Percentiles rank a stretch among this genome's conserved stretches.
phyloP scores from a whole-genome alignment of 2,888 invertebrate genomes.

The Stenodema calcarata region DNA sequence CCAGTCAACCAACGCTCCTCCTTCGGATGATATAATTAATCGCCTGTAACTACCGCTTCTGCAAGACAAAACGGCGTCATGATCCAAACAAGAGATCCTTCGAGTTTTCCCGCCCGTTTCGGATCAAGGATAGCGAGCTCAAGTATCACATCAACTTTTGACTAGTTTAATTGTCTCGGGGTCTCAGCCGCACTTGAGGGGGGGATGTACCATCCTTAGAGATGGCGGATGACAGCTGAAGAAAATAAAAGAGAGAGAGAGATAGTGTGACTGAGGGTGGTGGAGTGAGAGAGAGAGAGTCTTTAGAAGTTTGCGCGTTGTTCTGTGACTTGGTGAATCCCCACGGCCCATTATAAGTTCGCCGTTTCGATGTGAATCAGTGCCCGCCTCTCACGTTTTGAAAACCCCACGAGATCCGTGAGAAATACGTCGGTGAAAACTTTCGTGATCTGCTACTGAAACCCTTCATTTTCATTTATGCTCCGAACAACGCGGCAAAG shows the following conservation, averaged over 20 bases:
- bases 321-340: neutral
- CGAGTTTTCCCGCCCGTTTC: neutral
- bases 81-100: neutral
- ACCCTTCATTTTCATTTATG: neutral
- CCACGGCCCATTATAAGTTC: neutral
- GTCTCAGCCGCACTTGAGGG: neutral
- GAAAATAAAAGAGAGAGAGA: neutral
- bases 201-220: neutral
- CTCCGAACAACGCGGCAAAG: too few relatives aligned
- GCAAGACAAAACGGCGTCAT: neutral
- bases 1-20: too few relatives aligned
- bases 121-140: neutral
- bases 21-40: too few relatives aligned
- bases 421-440: neutral
- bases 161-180: neutral
- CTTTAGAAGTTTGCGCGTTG: neutral
- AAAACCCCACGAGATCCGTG: neutral
- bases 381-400: neutral
- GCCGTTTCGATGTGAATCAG: neutral
- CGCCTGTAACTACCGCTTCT: too few relatives aligned
- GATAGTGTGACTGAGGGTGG: too few relatives aligned
- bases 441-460: neutral
- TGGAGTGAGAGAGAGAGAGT: neutral
- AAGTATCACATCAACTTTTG: neutral
- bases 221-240: neutral